A percentile compares a stretch with the other conserved stretches of the same genome.
Evolutionary conservation across 1,140 invertebrate genomes (phyloP).

Genomic region (Homarus americanus): DNA sequence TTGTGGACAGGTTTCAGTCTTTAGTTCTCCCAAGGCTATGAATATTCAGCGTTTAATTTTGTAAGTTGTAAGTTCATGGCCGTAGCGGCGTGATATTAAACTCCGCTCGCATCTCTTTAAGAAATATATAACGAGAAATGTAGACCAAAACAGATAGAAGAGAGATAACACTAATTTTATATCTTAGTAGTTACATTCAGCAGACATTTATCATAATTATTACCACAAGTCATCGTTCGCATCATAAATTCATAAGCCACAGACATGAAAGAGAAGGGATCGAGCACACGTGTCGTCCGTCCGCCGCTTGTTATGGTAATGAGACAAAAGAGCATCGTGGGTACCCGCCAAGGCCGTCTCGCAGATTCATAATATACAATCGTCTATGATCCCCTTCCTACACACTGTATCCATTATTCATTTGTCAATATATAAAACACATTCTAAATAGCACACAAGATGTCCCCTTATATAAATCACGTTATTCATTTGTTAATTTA

Average conservation of each 20-base stretch:
- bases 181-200: background rate
- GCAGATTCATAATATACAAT: background rate
- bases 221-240: slow-evolving; percentile 20
- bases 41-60: slow-evolving; percentile 49
- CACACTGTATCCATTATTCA: no score
- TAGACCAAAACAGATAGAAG: no score
- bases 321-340: slow-evolving; percentile 50
- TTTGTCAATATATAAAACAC: no score
- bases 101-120: background rate
- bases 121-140: no score
- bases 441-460: no score
- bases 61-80: slow-evolving; percentile 37
- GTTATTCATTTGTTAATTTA: no score
- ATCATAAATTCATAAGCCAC: slow-evolving; percentile 67
- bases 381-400: no score
- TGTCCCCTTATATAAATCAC: no score
- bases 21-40: slow-evolving; percentile 35
- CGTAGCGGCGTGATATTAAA: slow-evolving; percentile 28
- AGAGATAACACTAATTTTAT: background rate
- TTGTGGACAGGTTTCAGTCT: slow-evolving; percentile 20
- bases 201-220: background rate
- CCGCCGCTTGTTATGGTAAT: slow-evolving; percentile 62
- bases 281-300: slow-evolving; percentile 54
- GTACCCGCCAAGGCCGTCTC: slow-evolving; percentile 23
- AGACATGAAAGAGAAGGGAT: slow-evolving; percentile 52